phyloP scores from a whole-genome alignment of 1,140 invertebrate genomes.

The Lasioglossum baleicum region DNA sequence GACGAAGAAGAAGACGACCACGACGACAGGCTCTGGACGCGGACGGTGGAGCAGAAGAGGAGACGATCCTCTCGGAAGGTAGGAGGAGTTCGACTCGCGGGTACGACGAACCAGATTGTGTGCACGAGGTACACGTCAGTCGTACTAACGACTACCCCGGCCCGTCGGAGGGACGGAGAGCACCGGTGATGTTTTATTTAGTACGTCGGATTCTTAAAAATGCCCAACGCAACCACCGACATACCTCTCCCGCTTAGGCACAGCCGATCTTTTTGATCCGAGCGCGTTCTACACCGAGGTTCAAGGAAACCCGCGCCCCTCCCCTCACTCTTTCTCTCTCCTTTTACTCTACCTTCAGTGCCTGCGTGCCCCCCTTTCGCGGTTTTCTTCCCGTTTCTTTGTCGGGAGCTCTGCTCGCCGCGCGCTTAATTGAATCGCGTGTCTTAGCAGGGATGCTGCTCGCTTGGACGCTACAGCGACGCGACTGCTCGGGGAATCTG shows the following conservation, averaged over 20 bases:
- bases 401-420: background rate
- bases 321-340: too few species aligned
- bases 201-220: slow-evolving; percentile 71
- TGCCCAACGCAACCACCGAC: slow-evolving; percentile 46
- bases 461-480: background rate
- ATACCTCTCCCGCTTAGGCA: slow-evolving; percentile 17
- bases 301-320: slow-evolving; percentile 24
- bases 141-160: slow-evolving; percentile 69
- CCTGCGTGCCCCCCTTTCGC: background rate
- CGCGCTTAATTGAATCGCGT: slow-evolving; percentile 39
- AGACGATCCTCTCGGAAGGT: background rate
- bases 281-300: background rate
- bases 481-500: background rate
- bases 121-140: slow-evolving; percentile 71
- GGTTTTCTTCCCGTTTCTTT: slow-evolving; percentile 30
- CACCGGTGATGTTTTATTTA: slow-evolving; percentile 76
- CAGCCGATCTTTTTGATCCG: slow-evolving; percentile 41
- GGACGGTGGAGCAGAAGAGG: slow-evolving; percentile 26
- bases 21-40: slow-evolving; percentile 31
- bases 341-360: too few species aligned
- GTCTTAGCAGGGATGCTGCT: background rate
- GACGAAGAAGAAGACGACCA: slow-evolving; percentile 53
- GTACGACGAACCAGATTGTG: slow-evolving; percentile 70
- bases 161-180: background rate
- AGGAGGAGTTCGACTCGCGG: slow-evolving; percentile 36